Conservation (phyloP, 2,888 invertebrate species). For the Cenopis cana region DNA sequence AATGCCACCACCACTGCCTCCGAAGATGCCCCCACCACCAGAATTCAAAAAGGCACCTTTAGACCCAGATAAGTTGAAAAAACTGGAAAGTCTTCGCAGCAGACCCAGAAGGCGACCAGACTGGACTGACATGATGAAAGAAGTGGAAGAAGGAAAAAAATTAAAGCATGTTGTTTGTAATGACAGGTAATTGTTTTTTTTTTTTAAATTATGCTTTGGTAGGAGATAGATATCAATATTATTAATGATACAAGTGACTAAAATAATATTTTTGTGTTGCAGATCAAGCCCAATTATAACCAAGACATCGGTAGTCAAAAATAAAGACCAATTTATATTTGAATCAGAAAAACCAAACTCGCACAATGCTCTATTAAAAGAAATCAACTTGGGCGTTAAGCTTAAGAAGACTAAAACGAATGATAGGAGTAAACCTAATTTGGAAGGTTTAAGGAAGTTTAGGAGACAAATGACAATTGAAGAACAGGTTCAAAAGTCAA, state of each 20-base stretch:
- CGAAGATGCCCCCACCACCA: slow-evolving; percentile 86
- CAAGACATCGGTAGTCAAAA: slow-evolving; percentile 86
- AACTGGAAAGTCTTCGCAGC: slow-evolving; percentile 89
- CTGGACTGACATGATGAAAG: slow-evolving; percentile 96
- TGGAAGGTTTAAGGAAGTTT: slow-evolving; percentile 94
- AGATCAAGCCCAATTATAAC: slow-evolving; percentile 87
- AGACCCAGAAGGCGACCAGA: slow-evolving; percentile 93
- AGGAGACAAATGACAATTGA: slow-evolving; percentile 95
- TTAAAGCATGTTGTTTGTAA: slow-evolving; percentile 94
- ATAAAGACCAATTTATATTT: slow-evolving; percentile 92
- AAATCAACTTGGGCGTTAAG: slow-evolving; percentile 91
- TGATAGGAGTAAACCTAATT: slow-evolving; percentile 93
- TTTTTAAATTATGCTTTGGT: neutral
- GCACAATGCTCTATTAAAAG: slow-evolving; percentile 92
- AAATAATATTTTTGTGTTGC: slow-evolving; percentile 50
- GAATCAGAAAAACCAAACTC: slow-evolving; percentile 93
- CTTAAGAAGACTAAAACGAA: slow-evolving; percentile 92
- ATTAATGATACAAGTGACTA: neutral
- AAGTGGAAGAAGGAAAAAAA: slow-evolving; percentile 92
- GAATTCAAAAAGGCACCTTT: slow-evolving; percentile 86
- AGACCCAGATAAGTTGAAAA: slow-evolving; percentile 86
- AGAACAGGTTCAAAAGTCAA: slow-evolving; percentile 94
- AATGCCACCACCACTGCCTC: slow-evolving; percentile 90
- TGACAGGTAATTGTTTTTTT: slow-evolving; percentile 84
- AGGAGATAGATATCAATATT: no score